Evolutionary conservation across 2,113 vertebrate genomes (phyloP).

Genomic region (Toxostoma redivivum): DNA sequence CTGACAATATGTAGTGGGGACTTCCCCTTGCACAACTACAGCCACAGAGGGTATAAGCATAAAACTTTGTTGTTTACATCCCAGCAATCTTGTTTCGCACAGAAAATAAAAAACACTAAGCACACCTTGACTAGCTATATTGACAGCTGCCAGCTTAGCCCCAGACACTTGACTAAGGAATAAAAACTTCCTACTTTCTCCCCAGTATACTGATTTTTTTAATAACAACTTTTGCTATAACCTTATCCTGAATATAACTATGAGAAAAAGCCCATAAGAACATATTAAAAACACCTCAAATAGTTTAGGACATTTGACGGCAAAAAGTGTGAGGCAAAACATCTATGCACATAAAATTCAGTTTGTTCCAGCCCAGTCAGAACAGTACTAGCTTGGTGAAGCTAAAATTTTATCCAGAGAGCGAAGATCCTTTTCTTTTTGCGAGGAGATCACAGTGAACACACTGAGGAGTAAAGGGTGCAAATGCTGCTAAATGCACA

Average conservation of each 20-base stretch:
- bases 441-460: background rate
- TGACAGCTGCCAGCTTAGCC: background rate
- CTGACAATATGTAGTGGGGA: background rate
- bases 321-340: background rate
- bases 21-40: background rate
- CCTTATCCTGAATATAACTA: background rate
- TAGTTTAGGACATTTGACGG: background rate
- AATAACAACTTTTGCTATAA: background rate
- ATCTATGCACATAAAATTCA: rapidly evolving
- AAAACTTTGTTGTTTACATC: background rate
- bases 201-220: background rate
- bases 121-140: background rate
- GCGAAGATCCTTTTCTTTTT: background rate
- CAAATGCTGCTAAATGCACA: background rate
- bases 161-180: background rate
- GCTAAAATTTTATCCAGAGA: background rate
- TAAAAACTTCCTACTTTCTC: background rate
- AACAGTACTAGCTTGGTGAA: background rate
- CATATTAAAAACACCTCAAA: background rate
- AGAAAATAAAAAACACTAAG: background rate
- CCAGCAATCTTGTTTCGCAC: background rate
- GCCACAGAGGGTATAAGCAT: background rate
- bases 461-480: background rate
- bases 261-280: background rate
- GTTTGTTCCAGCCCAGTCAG: background rate